These are phyloP conservation scores for Galagoides demidoff DNA, from an alignment of 2,797 vertebrate species.

Conservation along the genomic window DNA sequence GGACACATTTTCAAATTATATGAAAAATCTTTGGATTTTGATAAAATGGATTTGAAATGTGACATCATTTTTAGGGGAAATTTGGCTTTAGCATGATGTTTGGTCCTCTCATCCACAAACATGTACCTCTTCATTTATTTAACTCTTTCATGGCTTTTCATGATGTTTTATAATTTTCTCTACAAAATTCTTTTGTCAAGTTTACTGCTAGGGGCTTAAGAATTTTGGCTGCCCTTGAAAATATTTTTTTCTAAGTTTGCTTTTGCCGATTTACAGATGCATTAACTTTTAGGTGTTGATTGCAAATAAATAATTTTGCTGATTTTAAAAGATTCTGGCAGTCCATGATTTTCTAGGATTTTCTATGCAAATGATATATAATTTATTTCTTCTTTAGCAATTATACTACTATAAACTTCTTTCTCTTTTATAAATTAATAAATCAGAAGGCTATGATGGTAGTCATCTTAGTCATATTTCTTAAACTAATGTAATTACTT, in stretches of 20 bases:
- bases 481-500: not conserved
- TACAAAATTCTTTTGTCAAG: not conserved
- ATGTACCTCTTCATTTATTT: not conserved
- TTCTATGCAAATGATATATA: not conserved
- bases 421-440: not conserved
- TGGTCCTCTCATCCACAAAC: not conserved
- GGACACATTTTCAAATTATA: not conserved
- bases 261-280: constrained; percentile 11
- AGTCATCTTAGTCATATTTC: not conserved
- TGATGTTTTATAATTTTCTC: not conserved
- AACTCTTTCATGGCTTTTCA: not conserved
- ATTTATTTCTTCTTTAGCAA: not conserved
- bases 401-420: not conserved
- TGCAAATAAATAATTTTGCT: not conserved
- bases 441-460: not conserved
- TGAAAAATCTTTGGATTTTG: constrained; percentile 31
- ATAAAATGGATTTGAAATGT: not conserved
- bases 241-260: not conserved
- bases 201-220: not conserved
- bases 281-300: not conserved
- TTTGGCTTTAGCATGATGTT: not conserved
- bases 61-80: not conserved
- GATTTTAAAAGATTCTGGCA: not conserved
- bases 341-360: not conserved
- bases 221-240: not conserved